phyloP scores from a whole-genome alignment of 2,113 vertebrate genomes.

The Pavo muticus region DNA sequence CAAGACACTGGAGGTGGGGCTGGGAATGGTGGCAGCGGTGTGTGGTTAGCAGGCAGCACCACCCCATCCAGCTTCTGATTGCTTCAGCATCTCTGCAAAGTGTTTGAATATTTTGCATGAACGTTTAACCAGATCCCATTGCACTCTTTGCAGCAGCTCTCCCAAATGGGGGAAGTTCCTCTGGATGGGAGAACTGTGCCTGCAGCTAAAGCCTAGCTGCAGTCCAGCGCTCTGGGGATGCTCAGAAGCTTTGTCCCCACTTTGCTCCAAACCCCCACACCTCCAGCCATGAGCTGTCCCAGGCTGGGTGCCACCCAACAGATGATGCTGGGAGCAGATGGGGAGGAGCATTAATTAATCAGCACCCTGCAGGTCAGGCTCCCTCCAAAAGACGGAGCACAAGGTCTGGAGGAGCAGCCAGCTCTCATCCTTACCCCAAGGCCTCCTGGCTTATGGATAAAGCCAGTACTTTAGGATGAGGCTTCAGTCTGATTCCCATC shows the following conservation, averaged over 20 bases:
- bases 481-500: slow-evolving; percentile 67
- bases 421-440: neutral
- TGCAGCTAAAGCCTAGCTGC: neutral
- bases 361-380: neutral
- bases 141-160: neutral
- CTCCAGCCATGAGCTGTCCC: too few species aligned
- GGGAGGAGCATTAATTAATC: neutral
- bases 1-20: neutral
- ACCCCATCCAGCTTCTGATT: slow-evolving; percentile 27
- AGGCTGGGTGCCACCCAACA: too few species aligned
- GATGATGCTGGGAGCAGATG: neutral
- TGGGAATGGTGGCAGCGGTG: neutral
- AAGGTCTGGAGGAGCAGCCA: neutral
- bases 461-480: slow-evolving; percentile 67
- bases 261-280: too few species aligned
- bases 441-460: slow-evolving; percentile 35
- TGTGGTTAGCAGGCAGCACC: neutral
- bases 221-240: neutral
- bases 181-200: too few species aligned
- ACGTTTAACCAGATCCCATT: slow-evolving; percentile 65
- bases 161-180: neutral
- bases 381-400: neutral
- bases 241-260: neutral
- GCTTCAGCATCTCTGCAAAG: slow-evolving; percentile 65
- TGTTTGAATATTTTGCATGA: slow-evolving; percentile 57